Conservation (phyloP, 2,797 vertebrate genomes). For the Tamandua tetradactyla region DNA sequence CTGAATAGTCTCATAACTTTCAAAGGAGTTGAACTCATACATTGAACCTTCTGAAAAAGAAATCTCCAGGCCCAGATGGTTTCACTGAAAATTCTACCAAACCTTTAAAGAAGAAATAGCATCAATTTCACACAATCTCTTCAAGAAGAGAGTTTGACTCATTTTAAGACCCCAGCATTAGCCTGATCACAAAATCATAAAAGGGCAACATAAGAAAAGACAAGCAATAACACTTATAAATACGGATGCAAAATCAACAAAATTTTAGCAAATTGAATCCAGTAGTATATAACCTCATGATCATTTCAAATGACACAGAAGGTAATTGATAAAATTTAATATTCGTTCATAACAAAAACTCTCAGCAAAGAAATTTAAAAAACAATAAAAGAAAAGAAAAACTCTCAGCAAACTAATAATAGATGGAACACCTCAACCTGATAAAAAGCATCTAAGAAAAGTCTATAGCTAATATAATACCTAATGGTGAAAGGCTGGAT, state of each 20-base stretch:
- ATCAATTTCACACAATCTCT: background rate
- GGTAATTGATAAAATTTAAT: background rate
- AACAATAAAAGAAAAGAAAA: too few relatives aligned
- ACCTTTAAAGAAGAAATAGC: background rate
- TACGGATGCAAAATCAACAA: background rate
- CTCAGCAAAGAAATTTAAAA: background rate
- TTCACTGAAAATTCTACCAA: background rate
- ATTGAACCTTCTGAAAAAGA: background rate
- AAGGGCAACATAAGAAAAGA: background rate
- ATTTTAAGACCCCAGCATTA: background rate
- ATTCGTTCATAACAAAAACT: background rate
- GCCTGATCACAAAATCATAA: background rate
- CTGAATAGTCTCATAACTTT: background rate
- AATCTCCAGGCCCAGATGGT: background rate
- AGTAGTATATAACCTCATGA: background rate
- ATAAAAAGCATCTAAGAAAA: background rate
- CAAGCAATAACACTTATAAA: background rate
- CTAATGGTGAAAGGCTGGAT: background rate
- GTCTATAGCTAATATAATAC: background rate
- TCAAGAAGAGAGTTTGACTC: background rate
- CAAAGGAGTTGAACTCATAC: background rate
- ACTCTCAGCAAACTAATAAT: background rate
- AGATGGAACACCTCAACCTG: too few relatives aligned
- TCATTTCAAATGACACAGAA: background rate
- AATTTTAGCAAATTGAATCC: background rate